Base-by-base conservation (phyloP, 2,797 vertebrate species). In the Clarias platycephalus region DNA sequence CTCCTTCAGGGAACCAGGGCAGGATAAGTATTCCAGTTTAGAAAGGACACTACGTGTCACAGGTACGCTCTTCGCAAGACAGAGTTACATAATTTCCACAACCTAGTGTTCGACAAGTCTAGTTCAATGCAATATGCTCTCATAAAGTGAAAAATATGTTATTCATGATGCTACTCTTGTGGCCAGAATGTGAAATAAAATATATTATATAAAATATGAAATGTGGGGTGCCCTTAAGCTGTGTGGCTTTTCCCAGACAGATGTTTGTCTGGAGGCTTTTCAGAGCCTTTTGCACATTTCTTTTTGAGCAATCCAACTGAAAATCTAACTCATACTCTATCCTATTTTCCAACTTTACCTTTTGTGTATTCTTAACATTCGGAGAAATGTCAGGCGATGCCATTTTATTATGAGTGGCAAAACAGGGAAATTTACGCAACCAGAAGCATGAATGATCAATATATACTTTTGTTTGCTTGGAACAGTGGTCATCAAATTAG, bases 401-500 rank as follows among this genome's bases (percentile, higher is more conserved):
- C 84, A 84, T 84, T 88, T 86, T 85, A 80, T 85, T 80, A 83
- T 70, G 86, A 87, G 78, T 60, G 68, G 82, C 88, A 91, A 91
- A 90, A 89, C 88, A 90, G 86, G 60, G 71, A 79, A 89, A 87
- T 86, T 57, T 79, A 87, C 63, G 76, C 70, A 84, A 82, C 76
- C 68, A 74, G 85, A 84, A 80, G 80, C 80, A 68, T 64, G 58
- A 72, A 63, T 76, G 90, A 95, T 95, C 94, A 88, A 95, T 95
- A 93, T 80, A 53, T 53, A 53, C 12, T 53, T 13, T 53, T 53
- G 81, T 90, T 84, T 89, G 90, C 89, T 92, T 88, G 93, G 92
- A 93, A 92, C 86, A 80, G 89, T 88, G 89, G 90, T 86, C 91
- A 91, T 94, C 92, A 94, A 94, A 94, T 95, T 92, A 93, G 90